phyloP scores from a whole-genome alignment of 2,113 vertebrate genomes.

The Tricholaema leucomelas region DNA sequence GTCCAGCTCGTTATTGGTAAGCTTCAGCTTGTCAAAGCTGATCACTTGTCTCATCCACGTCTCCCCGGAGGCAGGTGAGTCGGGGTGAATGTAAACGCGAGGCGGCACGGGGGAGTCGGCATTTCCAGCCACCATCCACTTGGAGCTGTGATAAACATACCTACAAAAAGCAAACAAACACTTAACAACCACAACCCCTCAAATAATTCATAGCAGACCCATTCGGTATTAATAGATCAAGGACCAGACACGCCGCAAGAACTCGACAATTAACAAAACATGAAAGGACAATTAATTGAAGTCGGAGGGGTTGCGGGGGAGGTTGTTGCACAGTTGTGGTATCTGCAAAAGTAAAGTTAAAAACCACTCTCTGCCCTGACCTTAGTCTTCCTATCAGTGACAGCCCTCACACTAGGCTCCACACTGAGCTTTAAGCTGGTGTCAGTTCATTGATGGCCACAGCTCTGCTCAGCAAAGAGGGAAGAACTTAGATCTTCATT shows the following conservation, averaged over 20 bases:
- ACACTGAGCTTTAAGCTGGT: not conserved
- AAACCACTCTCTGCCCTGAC: not conserved
- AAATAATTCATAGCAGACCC: not conserved
- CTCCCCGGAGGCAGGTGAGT: conserved; percentile 95
- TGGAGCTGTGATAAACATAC: conserved; percentile 99
- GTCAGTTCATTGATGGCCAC: not conserved
- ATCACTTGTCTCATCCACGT: conserved; percentile 99
- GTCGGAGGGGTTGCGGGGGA: not conserved
- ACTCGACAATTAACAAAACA: not conserved
- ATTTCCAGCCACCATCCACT: conserved; percentile 99
- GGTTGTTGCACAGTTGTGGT: not conserved
- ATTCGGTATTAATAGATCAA: not conserved
- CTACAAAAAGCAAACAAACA: conserved; percentile 63
- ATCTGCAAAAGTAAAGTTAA: not conserved
- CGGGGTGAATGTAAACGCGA: conserved; percentile 95
- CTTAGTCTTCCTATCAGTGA: not conserved
- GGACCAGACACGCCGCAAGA: not conserved
- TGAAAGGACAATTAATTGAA: not conserved
- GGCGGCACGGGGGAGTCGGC: conserved; percentile 96
- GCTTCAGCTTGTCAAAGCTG: conserved; percentile 98
- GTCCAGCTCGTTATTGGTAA: conserved; percentile 98
- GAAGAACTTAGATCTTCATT: not conserved
- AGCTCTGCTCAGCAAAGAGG: not conserved
- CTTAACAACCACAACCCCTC: not conserved
- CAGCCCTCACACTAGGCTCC: not conserved